These are phyloP conservation scores for Dolichotis patagonum DNA, from an alignment of 2,113 vertebrate species.

Conservation along the genomic window DNA sequence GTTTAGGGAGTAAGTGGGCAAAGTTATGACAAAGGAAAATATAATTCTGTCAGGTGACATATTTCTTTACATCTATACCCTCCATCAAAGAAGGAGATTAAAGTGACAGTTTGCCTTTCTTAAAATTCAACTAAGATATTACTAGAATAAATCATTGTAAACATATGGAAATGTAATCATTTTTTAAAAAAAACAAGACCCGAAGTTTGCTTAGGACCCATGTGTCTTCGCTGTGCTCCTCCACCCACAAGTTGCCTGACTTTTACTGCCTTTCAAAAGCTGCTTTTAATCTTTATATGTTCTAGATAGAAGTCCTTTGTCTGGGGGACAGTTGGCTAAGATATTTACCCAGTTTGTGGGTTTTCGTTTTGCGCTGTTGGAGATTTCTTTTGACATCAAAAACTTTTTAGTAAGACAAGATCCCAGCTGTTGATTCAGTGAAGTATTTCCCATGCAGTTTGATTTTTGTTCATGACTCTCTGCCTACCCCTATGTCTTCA, in stretches of 20 bases:
- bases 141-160: neutral
- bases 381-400: no score
- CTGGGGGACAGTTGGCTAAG: no score
- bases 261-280: neutral
- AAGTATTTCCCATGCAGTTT: no score
- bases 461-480: no score
- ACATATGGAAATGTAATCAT: neutral
- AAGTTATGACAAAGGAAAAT: constrained; percentile 27
- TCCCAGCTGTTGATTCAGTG: no score
- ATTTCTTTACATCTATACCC: neutral
- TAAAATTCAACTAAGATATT: neutral
- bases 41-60: constrained; percentile 8
- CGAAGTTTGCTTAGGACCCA: constrained; percentile 13
- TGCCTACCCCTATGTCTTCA: no score
- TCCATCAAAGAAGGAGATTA: neutral
- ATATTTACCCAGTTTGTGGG: no score
- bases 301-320: no score
- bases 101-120: neutral
- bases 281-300: neutral
- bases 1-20: neutral
- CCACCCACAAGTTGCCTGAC: neutral
- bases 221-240: neutral
- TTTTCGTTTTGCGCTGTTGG: no score
- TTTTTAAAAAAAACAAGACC: constrained; percentile 9
- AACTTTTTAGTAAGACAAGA: no score